Conservation (phyloP, 2,113 vertebrate species). For the Rhegmatorhina hoffmannsi region DNA sequence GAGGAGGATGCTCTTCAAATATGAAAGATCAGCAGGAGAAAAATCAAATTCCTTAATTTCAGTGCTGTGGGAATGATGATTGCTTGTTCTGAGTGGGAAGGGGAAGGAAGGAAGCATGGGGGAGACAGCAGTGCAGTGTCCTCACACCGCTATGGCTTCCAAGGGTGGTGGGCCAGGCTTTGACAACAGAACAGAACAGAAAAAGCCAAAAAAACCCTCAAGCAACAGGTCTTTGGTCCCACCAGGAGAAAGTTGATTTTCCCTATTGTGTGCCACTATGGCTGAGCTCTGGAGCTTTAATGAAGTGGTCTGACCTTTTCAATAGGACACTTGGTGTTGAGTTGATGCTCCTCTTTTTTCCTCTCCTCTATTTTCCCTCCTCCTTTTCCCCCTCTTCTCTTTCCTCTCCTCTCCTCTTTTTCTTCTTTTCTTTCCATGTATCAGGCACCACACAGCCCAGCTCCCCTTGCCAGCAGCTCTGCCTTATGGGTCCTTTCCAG, state of each 20-base stretch:
- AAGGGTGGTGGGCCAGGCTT: accelerated
- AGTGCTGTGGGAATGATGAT: accelerated
- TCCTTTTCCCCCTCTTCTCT: no score
- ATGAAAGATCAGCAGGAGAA: neutral
- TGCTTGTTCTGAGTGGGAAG: neutral
- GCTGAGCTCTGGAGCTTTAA: neutral
- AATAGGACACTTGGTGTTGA: accelerated
- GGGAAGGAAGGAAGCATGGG: neutral
- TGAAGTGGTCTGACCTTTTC: neutral
- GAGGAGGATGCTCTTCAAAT: neutral
- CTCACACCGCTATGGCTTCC: accelerated
- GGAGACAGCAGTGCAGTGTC: accelerated
- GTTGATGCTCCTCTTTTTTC: neutral
- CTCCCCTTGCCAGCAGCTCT: neutral
- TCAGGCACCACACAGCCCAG: accelerated
- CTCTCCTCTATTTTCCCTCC: neutral
- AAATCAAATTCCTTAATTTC: neutral
- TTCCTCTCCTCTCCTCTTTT: neutral
- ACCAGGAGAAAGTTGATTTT: accelerated
- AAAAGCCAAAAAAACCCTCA: accelerated
- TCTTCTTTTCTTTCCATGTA: neutral
- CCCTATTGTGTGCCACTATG: accelerated
- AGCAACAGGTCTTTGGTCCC: neutral
- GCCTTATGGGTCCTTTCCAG: accelerated
- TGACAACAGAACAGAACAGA: neutral